Evolutionary conservation across 2,113 vertebrate species (phyloP).

Genomic region (Galbula dea): DNA sequence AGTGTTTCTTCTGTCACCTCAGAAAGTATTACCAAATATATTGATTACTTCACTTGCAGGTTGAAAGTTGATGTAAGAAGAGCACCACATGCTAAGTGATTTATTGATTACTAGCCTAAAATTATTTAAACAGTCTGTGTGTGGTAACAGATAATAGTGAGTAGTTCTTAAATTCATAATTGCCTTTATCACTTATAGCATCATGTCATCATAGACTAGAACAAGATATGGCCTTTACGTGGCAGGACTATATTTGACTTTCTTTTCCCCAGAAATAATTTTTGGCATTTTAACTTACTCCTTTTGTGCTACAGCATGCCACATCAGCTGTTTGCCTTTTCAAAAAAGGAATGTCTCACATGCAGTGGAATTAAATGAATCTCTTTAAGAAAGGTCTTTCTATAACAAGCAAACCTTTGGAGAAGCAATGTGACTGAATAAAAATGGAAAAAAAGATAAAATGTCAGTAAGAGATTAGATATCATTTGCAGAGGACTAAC

Average conservation of each 20-base stretch:
- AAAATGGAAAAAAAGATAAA: slow-evolving; percentile 11
- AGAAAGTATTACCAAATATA: not conserved
- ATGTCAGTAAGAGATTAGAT: slow-evolving; percentile 7
- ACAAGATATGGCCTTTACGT: slow-evolving; percentile 27
- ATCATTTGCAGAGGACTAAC: not conserved
- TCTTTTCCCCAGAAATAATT: not conserved
- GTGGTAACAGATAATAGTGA: not conserved
- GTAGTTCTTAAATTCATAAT: slow-evolving; percentile 11
- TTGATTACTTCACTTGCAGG: not conserved
- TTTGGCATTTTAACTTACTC: slow-evolving; percentile 25
- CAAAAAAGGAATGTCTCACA: slow-evolving; percentile 6
- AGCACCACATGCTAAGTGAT: not conserved
- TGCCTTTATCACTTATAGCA: not conserved
- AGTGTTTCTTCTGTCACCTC: not conserved
- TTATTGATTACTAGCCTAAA: not conserved
- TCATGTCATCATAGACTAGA: not conserved
- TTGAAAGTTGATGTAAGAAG: not conserved
- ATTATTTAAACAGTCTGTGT: not conserved
- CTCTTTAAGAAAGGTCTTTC: slow-evolving; percentile 21
- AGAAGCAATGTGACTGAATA: not conserved
- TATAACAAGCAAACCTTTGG: not conserved
- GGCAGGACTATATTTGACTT: slow-evolving; percentile 49
- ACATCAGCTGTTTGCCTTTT: slow-evolving; percentile 34
- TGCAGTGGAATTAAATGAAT: slow-evolving; percentile 9
- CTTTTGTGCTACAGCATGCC: slow-evolving; percentile 11